Evolutionary conservation across 2,797 vertebrate species (phyloP).

Genomic region (Apogon talboti): DNA sequence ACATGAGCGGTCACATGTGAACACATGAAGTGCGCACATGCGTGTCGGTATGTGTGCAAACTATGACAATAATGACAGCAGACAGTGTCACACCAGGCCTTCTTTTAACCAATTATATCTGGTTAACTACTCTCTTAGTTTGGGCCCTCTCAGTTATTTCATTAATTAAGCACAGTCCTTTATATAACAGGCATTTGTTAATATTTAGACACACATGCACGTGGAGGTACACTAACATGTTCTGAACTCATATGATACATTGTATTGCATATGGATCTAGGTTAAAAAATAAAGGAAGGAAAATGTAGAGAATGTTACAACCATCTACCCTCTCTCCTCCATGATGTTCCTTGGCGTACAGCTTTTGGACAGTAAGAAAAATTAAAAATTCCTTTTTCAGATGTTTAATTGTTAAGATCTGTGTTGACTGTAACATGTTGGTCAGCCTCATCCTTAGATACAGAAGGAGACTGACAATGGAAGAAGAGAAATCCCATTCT

Average conservation of each 20-base stretch:
- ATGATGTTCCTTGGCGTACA: too few relatives aligned
- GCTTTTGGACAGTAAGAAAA: too few relatives aligned
- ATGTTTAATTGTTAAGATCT: conserved; percentile 6
- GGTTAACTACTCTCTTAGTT: conserved; percentile 29
- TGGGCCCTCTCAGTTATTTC: conserved; percentile 13
- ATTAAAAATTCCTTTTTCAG: background rate
- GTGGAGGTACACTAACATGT: background rate
- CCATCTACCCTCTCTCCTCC: too few relatives aligned
- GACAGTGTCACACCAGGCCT: conserved; percentile 53
- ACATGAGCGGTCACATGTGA: conserved; percentile 13
- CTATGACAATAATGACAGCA: conserved; percentile 39
- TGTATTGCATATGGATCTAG: background rate
- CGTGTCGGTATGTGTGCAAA: conserved; percentile 21
- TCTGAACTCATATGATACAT: conserved; percentile 3
- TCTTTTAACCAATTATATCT: conserved; percentile 59
- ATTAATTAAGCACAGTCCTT: conserved; percentile 35
- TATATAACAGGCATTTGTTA: conserved; percentile 30
- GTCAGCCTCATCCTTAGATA: background rate
- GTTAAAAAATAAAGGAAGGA: background rate
- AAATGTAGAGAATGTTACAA: too few relatives aligned
- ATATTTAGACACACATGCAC: conserved; percentile 13
- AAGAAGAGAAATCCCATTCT: conserved; percentile 16
- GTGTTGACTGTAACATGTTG: conserved; percentile 17
- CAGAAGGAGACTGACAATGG: background rate
- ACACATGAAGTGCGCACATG: conserved; percentile 25